phyloP scores from a whole-genome alignment of 2,888 invertebrate species.

The Panopea generosa region DNA sequence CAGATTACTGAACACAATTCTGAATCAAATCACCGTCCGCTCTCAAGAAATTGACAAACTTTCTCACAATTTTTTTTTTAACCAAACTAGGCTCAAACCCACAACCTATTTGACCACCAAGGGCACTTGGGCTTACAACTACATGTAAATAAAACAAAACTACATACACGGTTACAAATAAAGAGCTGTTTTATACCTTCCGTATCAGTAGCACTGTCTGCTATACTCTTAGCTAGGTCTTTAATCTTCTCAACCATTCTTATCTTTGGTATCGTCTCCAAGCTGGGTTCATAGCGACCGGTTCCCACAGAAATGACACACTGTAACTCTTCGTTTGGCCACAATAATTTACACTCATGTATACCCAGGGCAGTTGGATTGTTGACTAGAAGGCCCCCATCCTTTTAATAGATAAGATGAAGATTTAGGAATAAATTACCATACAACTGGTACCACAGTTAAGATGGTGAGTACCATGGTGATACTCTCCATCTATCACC shows the following conservation, averaged over 20 bases:
- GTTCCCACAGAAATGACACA: constrained; percentile 95
- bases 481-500: too few relatives aligned
- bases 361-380: constrained; percentile 95
- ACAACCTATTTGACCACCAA: too few relatives aligned
- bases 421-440: neutral
- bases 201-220: constrained; percentile 84
- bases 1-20: too few relatives aligned
- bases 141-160: too few relatives aligned
- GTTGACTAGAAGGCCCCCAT: constrained; percentile 94
- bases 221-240: constrained; percentile 90
- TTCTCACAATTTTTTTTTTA: too few relatives aligned
- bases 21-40: too few relatives aligned
- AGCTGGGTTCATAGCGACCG: constrained; percentile 85
- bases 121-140: too few relatives aligned
- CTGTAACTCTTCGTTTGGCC: constrained; percentile 91
- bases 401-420: constrained; percentile 85
- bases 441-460: neutral
- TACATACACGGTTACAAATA: too few relatives aligned
- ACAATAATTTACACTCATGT: constrained; percentile 93
- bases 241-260: constrained; percentile 87
- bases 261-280: constrained; percentile 68
- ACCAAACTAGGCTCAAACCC: too few relatives aligned
- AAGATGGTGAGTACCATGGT: too few relatives aligned
- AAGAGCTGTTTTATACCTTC: too few relatives aligned
- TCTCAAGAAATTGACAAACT: too few relatives aligned